Base-by-base conservation (phyloP, 2,888 invertebrate genomes). In the Ceraclea dissimilis region DNA sequence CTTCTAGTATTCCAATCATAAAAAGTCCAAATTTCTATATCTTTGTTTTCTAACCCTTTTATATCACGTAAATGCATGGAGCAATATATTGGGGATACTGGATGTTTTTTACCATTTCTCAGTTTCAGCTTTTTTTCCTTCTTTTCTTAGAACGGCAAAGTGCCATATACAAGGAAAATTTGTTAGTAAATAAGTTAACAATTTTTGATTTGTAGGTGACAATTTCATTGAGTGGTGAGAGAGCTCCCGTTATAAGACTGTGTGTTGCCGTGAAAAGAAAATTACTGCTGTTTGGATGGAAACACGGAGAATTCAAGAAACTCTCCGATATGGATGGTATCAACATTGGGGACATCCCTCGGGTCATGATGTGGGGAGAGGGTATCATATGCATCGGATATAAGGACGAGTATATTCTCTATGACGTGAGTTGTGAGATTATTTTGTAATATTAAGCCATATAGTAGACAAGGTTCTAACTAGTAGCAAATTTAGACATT, bases 341-440 rank as follows among this genome's bases (percentile, higher is more conserved):
- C 62, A 83, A 82, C 54, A 74, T 93, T 46, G 84, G 84, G 34
- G 93, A 94, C 71, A 80, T 87, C 17, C 93, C 93, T 0, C 85
- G 84, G 66, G 82, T 87, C 0, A 77, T 94, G 67, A 82, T 85
- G 1, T 93, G 91, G 92, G 86, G 88, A 55, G 82, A 85, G 63
- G 86, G 92, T 68, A 84, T 86, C n/a, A 78, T 94, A 18, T 92
- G 90, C 70, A 84, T 94, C 52, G 94, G 93, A 2, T 92, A 88
- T 70, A 89, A 88, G 69, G 83, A 86, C 56, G 92, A 91, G 71
- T 91, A 91, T 68, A 83, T 82, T 54, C 72, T 89, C 44, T 84
- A 86, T 67, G 82, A 85, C 79, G 89, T 90, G 74, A 76, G 49
- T 54, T 31, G 43, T 44, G 31, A 31, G 8, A 8, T 31, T 31